Evolutionary conservation across 2,113 vertebrate genomes (phyloP).

Genomic region (Psammodynastes pulverulentus): DNA sequence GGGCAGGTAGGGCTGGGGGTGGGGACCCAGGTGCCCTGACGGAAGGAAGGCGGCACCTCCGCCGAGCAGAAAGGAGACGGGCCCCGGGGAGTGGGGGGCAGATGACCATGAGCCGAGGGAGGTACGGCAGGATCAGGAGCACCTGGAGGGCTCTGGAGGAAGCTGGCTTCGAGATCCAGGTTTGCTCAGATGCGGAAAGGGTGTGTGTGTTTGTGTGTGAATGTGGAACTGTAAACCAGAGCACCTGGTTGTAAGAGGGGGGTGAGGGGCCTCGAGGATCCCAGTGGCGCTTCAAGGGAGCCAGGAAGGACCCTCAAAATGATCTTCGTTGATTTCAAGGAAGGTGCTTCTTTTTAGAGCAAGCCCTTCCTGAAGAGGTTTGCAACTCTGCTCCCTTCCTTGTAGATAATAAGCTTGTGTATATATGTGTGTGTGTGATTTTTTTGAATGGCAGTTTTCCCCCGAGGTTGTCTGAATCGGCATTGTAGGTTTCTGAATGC

Average conservation of each 20-base stretch:
- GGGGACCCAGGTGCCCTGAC: not conserved
- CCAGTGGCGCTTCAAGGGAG: not conserved
- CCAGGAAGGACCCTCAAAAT: too few relatives aligned
- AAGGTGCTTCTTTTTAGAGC: not conserved
- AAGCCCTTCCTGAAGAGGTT: not conserved
- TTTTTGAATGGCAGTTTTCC: not conserved
- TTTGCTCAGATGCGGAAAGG: not conserved
- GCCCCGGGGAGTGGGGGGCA: not conserved
- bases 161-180: not conserved
- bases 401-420: not conserved
- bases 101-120: slow-evolving; percentile 9
- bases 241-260: not conserved
- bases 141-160: not conserved
- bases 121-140: not conserved
- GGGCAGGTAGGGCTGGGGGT: not conserved
- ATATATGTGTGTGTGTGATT: not conserved
- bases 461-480: not conserved
- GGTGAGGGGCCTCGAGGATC: not conserved
- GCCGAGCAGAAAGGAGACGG: not conserved
- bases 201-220: too few relatives aligned
- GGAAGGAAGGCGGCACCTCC: not conserved
- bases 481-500: not conserved
- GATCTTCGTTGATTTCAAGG: not conserved
- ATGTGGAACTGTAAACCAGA: accelerated
- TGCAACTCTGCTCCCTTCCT: not conserved